These are phyloP conservation scores for Lysiphlebus fabarum DNA, from an alignment of 1,140 invertebrate genomes.

Conservation along the genomic window DNA sequence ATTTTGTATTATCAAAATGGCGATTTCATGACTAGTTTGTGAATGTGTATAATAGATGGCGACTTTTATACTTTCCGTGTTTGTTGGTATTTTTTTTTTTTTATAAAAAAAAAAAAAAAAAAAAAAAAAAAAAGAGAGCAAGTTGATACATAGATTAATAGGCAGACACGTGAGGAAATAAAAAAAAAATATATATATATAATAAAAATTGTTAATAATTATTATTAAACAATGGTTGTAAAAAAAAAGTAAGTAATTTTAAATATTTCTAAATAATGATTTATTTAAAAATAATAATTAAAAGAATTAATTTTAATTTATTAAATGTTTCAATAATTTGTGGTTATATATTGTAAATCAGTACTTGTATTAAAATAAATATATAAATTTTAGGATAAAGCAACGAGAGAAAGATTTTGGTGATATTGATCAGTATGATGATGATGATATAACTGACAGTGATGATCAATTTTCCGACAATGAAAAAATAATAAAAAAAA, in stretches of 20 bases:
- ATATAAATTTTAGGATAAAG: slow-evolving; percentile 2
- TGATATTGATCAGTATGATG: slow-evolving; percentile 26
- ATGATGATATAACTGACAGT: slow-evolving; percentile 63
- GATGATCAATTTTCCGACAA: slow-evolving; percentile 68
- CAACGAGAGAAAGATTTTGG: slow-evolving; percentile 22
- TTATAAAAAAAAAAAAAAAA: no score
- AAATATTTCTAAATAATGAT: neutral
- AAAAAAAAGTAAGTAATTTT: slow-evolving; percentile 27
- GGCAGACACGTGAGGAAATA: no score
- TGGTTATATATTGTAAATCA: no score
- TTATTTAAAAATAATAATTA: slow-evolving; percentile 1
- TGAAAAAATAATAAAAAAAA: slow-evolving; percentile 61
- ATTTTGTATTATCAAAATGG: neutral
- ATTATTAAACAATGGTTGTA: slow-evolving; percentile 19
- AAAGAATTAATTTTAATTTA: neutral
- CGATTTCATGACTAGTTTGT: no score
- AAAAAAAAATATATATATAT: no score
- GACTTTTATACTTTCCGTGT: no score
- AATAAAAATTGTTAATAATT: neutral
- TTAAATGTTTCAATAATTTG: no score
- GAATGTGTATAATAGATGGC: no score
- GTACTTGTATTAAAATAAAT: no score
- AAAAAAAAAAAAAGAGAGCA: neutral
- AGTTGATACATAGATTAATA: no score
- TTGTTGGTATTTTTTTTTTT: no score